phyloP scores from a whole-genome alignment of 2,888 invertebrate genomes.

The Helobdella robusta region DNA sequence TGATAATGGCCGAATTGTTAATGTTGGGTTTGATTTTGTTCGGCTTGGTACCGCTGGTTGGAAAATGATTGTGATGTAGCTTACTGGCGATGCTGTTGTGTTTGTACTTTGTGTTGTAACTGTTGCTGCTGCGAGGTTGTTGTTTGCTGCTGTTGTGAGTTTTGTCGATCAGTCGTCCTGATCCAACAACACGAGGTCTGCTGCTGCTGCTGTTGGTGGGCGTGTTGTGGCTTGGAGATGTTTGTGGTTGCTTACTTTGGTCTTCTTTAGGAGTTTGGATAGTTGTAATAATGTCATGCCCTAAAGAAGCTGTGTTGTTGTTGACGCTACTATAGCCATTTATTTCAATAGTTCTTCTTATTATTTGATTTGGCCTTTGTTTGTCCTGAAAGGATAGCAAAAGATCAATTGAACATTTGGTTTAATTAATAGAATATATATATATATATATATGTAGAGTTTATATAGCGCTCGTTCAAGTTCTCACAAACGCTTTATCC shows the following conservation, averaged over 20 bases:
- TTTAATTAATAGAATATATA: too few species aligned
- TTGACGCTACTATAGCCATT: too few species aligned
- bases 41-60: not conserved
- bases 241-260: not conserved
- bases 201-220: not conserved
- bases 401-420: too few species aligned
- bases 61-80: not conserved
- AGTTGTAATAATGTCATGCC: not conserved
- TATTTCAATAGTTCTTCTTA: too few species aligned
- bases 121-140: not conserved
- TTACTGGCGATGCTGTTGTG: not conserved
- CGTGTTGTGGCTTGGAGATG: not conserved
- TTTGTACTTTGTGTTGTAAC: not conserved
- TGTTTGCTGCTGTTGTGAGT: conserved; percentile 7
- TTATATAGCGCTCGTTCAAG: too few species aligned
- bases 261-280: not conserved
- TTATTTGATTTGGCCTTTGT: too few species aligned
- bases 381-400: too few species aligned
- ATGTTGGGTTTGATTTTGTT: not conserved
- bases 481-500: too few species aligned
- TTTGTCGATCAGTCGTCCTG: too few species aligned
- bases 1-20: not conserved
- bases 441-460: too few species aligned
- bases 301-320: not conserved
- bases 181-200: too few species aligned